Evolutionary conservation across 2,113 vertebrate genomes (phyloP).

Genomic region (Opisthocomus hoazin): DNA sequence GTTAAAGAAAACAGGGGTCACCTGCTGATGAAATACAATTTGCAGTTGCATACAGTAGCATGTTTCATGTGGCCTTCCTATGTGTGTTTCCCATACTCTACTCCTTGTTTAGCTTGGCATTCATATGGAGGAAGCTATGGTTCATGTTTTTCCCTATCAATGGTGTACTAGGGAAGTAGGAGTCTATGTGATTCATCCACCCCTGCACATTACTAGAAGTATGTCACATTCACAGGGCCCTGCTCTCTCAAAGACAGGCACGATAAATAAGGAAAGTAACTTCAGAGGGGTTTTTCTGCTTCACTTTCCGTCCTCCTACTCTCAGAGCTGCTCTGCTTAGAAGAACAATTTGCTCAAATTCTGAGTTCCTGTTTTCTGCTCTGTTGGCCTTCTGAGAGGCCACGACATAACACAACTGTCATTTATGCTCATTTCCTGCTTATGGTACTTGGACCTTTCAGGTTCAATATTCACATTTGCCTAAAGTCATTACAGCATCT

Average conservation of each 20-base stretch:
- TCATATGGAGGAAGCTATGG: neutral
- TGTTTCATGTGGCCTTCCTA: neutral
- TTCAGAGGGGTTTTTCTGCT: neutral
- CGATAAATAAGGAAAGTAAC: neutral
- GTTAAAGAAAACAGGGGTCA: neutral
- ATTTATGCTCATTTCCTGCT: conserved; percentile 11
- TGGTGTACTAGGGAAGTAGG: neutral
- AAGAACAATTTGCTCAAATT: neutral
- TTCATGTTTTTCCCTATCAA: neutral
- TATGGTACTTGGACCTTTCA: neutral
- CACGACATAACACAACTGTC: neutral
- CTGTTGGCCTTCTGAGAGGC: neutral
- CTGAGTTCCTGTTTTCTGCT: conserved; percentile 39
- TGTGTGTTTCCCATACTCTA: neutral
- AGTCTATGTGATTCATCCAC: neutral
- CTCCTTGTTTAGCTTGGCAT: neutral
- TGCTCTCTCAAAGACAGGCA: neutral
- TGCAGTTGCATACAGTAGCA: neutral
- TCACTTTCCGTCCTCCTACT: neutral
- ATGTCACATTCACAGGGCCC: neutral
- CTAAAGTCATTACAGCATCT: conserved; percentile 30
- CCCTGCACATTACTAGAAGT: neutral
- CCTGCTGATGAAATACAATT: neutral
- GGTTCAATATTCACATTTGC: conserved; percentile 50
- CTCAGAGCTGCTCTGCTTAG: neutral